phyloP scores from a whole-genome alignment of 2,797 vertebrate genomes.

The Anableps anableps region DNA sequence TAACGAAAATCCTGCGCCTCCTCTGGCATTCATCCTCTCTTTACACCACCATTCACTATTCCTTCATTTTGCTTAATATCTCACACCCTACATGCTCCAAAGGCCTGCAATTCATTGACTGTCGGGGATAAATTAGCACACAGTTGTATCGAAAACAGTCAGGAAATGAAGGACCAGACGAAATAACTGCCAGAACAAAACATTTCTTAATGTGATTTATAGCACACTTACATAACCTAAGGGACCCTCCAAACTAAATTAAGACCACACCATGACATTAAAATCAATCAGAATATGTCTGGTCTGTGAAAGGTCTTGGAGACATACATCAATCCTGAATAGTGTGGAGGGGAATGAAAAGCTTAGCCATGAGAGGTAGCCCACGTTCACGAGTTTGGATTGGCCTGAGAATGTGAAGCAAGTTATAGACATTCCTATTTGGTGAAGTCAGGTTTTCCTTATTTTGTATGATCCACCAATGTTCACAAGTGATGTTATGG shows the following conservation, averaged over 20 bases:
- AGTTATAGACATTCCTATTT: too few species aligned
- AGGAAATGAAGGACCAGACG: conserved; percentile 10
- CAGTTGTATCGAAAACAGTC: not conserved
- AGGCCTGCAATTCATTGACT: conserved; percentile 6
- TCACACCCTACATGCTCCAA: not conserved
- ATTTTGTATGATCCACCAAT: not conserved
- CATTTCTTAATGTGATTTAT: not conserved
- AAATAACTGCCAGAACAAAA: conserved; percentile 14
- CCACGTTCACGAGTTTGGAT: too few species aligned
- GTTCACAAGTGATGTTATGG: not conserved
- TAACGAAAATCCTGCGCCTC: conserved; percentile 26
- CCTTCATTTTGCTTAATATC: conserved; percentile 31
- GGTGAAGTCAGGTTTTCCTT: too few species aligned
- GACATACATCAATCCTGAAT: not conserved
- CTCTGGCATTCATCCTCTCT: conserved; percentile 8
- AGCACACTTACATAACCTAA: not conserved
- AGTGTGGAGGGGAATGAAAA: too few species aligned
- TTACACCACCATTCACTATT: not conserved
- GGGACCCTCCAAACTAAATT: not conserved
- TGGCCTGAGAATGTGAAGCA: too few species aligned
- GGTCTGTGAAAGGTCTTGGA: not conserved
- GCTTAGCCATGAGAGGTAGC: too few species aligned
- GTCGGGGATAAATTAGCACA: conserved; percentile 19
- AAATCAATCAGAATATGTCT: not conserved
- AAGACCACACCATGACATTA: not conserved